Conservation (phyloP, 2,797 vertebrate genomes). For the Melanotaenia boesemani region DNA sequence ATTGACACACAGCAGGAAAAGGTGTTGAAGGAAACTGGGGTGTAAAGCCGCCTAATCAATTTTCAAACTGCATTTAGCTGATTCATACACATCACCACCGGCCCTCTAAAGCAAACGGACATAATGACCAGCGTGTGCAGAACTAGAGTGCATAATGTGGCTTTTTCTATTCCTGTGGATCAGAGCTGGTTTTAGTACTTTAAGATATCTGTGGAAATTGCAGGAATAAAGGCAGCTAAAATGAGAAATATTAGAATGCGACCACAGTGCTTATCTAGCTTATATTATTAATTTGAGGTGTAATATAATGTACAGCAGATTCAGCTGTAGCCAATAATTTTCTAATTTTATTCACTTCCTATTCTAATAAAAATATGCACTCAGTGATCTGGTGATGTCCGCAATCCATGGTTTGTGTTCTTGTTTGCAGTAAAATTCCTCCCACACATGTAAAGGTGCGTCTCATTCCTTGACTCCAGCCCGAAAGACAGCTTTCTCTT, state of each 20-base stretch:
- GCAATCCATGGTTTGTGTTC: constrained; percentile 29
- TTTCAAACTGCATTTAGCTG: constrained; percentile 44
- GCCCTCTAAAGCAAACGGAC: constrained; percentile 21
- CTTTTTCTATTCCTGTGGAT: constrained; percentile 13
- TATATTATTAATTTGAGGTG: constrained; percentile 23
- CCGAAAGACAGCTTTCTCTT: constrained; percentile 23
- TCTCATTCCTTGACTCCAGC: constrained; percentile 5
- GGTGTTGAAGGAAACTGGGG: constrained; percentile 9
- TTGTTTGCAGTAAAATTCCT: constrained; percentile 40
- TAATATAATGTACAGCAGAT: constrained; percentile 23
- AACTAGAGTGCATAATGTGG: neutral
- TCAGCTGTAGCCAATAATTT: neutral
- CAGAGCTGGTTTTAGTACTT: constrained; percentile 41
- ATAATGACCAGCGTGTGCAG: constrained; percentile 23
- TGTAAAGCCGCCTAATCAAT: constrained; percentile 39
- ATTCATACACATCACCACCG: constrained; percentile 34
- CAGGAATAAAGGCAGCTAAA: constrained; percentile 34
- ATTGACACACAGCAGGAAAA: constrained; percentile 6
- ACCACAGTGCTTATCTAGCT: constrained; percentile 25
- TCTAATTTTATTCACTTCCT: constrained; percentile 14
- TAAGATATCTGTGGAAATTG: constrained; percentile 12
- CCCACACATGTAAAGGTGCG: constrained; percentile 27
- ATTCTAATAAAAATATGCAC: neutral
- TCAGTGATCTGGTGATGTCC: neutral
- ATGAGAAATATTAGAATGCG: constrained; percentile 25